Evolutionary conservation across 2,797 vertebrate genomes (phyloP), one percentile per base, ranked within the genome.

Genomic region (Cetoscarus ocellatus): DNA sequence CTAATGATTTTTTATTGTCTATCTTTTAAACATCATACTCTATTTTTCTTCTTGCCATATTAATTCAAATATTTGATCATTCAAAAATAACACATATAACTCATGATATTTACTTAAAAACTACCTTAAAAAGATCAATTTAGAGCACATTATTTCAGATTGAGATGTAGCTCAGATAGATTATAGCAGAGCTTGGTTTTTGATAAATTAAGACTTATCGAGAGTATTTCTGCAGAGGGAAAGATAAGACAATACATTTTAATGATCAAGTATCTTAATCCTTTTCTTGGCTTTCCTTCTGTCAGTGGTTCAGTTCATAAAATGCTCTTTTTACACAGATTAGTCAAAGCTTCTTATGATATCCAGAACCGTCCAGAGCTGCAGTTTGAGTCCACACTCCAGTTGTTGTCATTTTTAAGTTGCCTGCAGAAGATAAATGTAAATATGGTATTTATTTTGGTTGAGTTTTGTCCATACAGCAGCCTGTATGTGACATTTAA

Each of bases 401-500:
- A 75, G 62, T 70, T 77, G 51, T 67, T 47, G 76, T 83, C 14
- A 71, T 86, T 86, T 42, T 67, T 44, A 78, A 74, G 65, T 73
- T 56, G 36, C 66, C 71, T 49, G 47, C 80, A 58, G 55, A 60
- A 67, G 49, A 63, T 4, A 77, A 77, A 56, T 91, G 84, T 90
- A 92, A 77, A 91, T 92, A 88, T 62, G 60, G 48, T 92, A 88
- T 92, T 86, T 87, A 89, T 92, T 88, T 85, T 60, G 63, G 72
- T 70, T 76, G 9, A 50, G 47, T 39, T 51, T 70, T 44, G 34
- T 62, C 52, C 15, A 56, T 50, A 53, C 15, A 7, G 53, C 51
- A 18, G 55, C 67, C 44, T 50, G 43, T 61, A 9, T 39, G 19
- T 44, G 60, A 49, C 27, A 56, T 57, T 14, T 36, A 7, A 57